These are phyloP conservation scores for Synanceia verrucosa DNA, from an alignment of 2,797 vertebrate species.

Conservation along the genomic window DNA sequence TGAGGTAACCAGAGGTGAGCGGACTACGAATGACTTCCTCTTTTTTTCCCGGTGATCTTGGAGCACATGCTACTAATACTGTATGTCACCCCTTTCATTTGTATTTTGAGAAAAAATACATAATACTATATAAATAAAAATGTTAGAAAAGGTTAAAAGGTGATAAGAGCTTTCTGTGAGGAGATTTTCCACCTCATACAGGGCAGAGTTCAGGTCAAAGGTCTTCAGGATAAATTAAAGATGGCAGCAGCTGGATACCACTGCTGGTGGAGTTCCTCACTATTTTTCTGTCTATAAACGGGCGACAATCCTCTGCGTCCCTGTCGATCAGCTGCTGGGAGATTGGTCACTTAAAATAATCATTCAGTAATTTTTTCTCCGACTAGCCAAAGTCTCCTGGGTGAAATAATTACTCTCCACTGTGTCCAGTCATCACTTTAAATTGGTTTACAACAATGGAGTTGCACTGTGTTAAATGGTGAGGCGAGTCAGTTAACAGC, in stretches of 20 bases:
- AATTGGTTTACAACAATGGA: slow-evolving; percentile 25
- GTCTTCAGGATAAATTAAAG: slow-evolving; percentile 2
- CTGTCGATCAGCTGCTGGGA: not conserved
- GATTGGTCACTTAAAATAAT: not conserved
- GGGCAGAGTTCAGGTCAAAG: not conserved
- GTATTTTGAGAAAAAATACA: slow-evolving; percentile 29
- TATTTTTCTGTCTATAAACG: not conserved
- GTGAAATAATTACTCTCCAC: slow-evolving; percentile 19
- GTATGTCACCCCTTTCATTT: slow-evolving; percentile 23
- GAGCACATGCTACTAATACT: slow-evolving; percentile 15
- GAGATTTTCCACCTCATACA: slow-evolving; percentile 31
- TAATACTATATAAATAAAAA: slow-evolving; percentile 38
- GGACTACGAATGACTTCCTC: not conserved
- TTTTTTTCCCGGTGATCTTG: slow-evolving; percentile 4
- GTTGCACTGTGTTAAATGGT: slow-evolving; percentile 25
- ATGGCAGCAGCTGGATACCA: not conserved
- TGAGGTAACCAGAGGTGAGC: not conserved
- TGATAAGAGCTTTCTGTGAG: slow-evolving; percentile 24
- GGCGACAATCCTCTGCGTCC: slow-evolving; percentile 1
- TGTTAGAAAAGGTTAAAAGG: slow-evolving; percentile 21
- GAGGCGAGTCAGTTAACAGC: slow-evolving; percentile 4
- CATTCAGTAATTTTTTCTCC: not conserved
- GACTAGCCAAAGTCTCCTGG: not conserved
- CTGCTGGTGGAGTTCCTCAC: not conserved
- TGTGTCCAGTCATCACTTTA: slow-evolving; percentile 18